phyloP scores from a whole-genome alignment of 2,797 vertebrate species.

The Buceros bicornis region DNA sequence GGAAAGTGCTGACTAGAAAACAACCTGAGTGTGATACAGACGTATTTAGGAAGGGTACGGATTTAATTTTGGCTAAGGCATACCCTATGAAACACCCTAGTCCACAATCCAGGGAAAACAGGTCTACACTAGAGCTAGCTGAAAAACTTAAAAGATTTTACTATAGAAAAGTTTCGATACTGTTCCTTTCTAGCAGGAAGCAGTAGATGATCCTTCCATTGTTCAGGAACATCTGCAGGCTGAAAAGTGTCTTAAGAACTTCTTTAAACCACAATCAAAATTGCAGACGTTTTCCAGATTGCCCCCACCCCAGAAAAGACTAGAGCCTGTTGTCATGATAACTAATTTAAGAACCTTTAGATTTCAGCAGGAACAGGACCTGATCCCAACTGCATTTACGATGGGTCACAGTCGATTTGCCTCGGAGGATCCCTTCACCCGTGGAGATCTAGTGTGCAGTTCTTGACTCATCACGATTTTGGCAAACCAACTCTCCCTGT shows the following conservation, averaged over 20 bases:
- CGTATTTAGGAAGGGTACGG: constrained; percentile 1
- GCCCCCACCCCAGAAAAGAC: background rate
- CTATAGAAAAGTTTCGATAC: background rate
- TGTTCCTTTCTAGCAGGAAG: background rate
- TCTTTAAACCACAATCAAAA: background rate
- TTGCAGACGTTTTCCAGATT: background rate
- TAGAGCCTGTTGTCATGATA: background rate
- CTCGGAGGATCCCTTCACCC: background rate
- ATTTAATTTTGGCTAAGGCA: background rate
- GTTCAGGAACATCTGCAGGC: background rate
- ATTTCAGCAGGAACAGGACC: background rate
- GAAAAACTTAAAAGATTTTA: background rate
- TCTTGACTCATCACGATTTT: background rate
- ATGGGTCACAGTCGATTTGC: background rate
- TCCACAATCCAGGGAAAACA: background rate
- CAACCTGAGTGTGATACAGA: background rate
- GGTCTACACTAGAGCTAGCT: background rate
- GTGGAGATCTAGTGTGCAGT: fast-evolving
- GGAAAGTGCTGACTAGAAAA: background rate
- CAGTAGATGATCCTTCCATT: background rate
- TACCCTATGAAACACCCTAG: background rate
- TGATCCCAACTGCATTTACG: background rate
- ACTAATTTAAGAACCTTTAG: background rate
- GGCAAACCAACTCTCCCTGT: background rate
- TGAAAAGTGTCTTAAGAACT: background rate